phyloP scores from a whole-genome alignment of 2,113 vertebrate species.

The Colistium nudipinnis region DNA sequence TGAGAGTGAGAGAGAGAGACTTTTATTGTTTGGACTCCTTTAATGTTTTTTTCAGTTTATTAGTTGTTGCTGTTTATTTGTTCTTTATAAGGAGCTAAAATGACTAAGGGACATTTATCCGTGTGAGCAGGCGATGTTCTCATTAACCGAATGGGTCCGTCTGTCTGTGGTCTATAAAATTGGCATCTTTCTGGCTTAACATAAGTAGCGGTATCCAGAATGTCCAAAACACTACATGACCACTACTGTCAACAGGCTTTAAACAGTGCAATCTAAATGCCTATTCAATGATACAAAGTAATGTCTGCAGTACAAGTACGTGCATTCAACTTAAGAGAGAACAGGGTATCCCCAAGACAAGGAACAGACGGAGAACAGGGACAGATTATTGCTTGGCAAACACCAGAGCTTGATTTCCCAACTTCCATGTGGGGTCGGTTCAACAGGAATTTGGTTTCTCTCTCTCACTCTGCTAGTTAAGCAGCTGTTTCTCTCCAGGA shows the following conservation, averaged over 20 bases:
- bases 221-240: slow-evolving; percentile 6
- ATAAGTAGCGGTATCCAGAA: neutral
- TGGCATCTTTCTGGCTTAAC: slow-evolving; percentile 15
- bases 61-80: slow-evolving; percentile 27
- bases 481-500: slow-evolving; percentile 69
- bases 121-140: slow-evolving; percentile 47
- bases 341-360: slow-evolving; percentile 47
- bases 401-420: slow-evolving; percentile 71
- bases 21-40: neutral
- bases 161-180: slow-evolving; percentile 14
- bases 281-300: slow-evolving; percentile 17
- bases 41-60: slow-evolving; percentile 19
- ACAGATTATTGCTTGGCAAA: slow-evolving; percentile 71
- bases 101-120: slow-evolving; percentile 42
- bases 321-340: slow-evolving; percentile 33
- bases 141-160: slow-evolving; percentile 31
- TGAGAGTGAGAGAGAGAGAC: too few relatives aligned
- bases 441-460: slow-evolving; percentile 66
- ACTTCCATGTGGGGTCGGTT: slow-evolving; percentile 78
- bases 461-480: slow-evolving; percentile 53
- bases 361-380: slow-evolving; percentile 47
- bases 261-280: slow-evolving; percentile 7
- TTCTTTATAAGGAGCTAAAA: slow-evolving; percentile 32
- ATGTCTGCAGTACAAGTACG: neutral
- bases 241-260: slow-evolving; percentile 11